Percentiles rank a stretch among this genome's conserved stretches.
Conservation (phyloP, 2,797 vertebrate genomes). For the Hydrophis major region DNA sequence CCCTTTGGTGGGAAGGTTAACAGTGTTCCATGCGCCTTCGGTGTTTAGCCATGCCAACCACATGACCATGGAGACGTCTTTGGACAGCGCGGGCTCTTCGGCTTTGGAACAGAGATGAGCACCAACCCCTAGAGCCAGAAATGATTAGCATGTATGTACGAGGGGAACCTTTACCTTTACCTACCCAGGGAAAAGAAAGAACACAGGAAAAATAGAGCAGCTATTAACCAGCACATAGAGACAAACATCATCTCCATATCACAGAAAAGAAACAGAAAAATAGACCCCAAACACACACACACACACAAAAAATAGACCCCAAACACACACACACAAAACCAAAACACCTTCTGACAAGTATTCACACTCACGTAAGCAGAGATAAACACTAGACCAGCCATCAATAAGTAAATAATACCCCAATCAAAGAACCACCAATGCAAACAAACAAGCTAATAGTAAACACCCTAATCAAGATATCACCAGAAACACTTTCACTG, state of each 20-base stretch:
- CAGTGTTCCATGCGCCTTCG: too few relatives aligned
- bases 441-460: neutral
- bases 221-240: neutral
- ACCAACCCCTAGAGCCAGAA: too few relatives aligned
- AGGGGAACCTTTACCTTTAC: neutral
- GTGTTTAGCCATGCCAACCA: too few relatives aligned
- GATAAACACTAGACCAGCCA: neutral
- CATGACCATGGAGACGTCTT: too few relatives aligned
- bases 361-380: neutral
- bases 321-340: neutral
- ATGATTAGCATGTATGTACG: too few relatives aligned
- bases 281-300: neutral
- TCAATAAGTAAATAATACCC: neutral
- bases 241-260: neutral
- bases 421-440: neutral
- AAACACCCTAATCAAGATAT: neutral
- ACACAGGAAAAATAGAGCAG: neutral
- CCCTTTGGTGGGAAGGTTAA: too few relatives aligned
- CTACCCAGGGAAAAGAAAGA: slow-evolving; percentile 5
- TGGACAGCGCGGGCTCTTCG: too few relatives aligned
- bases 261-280: neutral
- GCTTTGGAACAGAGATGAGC: too few relatives aligned
- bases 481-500: neutral
- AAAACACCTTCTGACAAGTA: neutral
- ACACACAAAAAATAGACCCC: neutral